Evolutionary conservation across 2,888 invertebrate genomes (phyloP).

Genomic region (Sabatieria punctata): DNA sequence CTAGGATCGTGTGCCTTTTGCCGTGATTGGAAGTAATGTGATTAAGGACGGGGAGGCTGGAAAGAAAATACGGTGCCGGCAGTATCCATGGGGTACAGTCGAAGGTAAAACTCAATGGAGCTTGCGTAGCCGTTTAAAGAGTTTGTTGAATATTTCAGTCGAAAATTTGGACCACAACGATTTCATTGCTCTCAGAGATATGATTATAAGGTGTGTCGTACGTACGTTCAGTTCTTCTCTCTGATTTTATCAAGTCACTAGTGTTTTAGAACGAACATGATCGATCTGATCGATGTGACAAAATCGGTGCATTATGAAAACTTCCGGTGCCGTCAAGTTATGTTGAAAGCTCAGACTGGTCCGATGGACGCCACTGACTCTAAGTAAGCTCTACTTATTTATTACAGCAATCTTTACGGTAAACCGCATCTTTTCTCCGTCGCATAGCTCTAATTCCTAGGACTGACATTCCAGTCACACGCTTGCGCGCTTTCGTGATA

Average conservation of each 20-base stretch:
- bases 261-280: slow-evolving; percentile 67
- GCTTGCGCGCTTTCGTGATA: too few relatives aligned
- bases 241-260: slow-evolving; percentile 2
- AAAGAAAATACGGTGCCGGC: slow-evolving; percentile 64
- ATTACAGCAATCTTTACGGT: too few relatives aligned
- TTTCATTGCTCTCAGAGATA: slow-evolving; percentile 88
- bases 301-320: slow-evolving; percentile 99
- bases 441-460: too few relatives aligned
- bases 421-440: too few relatives aligned
- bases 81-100: slow-evolving; percentile 95
- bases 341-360: too few relatives aligned
- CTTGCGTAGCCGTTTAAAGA: too few relatives aligned
- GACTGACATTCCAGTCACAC: too few relatives aligned
- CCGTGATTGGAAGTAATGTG: slow-evolving; percentile 91
- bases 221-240: neutral
- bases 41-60: slow-evolving; percentile 63
- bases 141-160: slow-evolving; percentile 41
- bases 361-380: too few relatives aligned
- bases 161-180: slow-evolving; percentile 98
- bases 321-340: too few relatives aligned
- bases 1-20: slow-evolving; percentile 80
- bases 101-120: too few relatives aligned
- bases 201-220: slow-evolving; percentile 47
- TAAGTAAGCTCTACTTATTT: too few relatives aligned
- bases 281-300: slow-evolving; percentile 92